A percentile compares a stretch with the other conserved stretches of the same genome.
These are phyloP conservation scores for Phaethornis superciliosus DNA, from an alignment of 2,113 vertebrate genomes.

Conservation along the genomic window DNA sequence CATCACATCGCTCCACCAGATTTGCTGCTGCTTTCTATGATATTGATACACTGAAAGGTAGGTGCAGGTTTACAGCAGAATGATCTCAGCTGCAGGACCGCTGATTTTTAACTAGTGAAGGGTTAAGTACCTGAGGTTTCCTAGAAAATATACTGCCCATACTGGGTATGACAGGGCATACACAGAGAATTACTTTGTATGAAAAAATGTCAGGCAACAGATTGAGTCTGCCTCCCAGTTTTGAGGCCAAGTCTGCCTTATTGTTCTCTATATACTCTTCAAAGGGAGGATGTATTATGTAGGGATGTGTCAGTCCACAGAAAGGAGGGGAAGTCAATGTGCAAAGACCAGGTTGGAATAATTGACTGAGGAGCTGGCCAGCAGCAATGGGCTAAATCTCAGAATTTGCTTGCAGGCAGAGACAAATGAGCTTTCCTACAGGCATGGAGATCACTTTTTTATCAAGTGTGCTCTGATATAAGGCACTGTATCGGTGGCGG, in stretches of 20 bases:
- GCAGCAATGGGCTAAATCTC: background rate
- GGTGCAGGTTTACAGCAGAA: background rate
- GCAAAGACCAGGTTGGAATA: background rate
- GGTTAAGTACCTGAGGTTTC: background rate
- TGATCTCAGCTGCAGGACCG: background rate
- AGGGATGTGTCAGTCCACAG: background rate
- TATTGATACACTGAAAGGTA: constrained; percentile 92
- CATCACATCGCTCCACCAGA: constrained; percentile 89
- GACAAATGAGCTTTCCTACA: background rate
- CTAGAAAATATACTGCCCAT: background rate
- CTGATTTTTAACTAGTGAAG: background rate
- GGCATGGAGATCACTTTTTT: background rate
- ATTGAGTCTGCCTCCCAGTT: background rate
- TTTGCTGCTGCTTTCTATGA: constrained; percentile 93
- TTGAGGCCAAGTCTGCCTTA: background rate
- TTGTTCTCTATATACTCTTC: background rate
- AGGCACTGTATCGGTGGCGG: constrained; percentile 13
- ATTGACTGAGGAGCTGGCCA: background rate
- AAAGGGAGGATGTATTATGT: background rate
- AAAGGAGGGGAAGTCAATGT: background rate
- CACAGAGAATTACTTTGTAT: background rate
- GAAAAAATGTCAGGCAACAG: background rate
- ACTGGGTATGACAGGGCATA: background rate
- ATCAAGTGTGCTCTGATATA: constrained; percentile 3
- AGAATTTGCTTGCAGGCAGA: background rate